Conservation (phyloP, 2,797 vertebrate genomes). For the Sebastes itinus region DNA sequence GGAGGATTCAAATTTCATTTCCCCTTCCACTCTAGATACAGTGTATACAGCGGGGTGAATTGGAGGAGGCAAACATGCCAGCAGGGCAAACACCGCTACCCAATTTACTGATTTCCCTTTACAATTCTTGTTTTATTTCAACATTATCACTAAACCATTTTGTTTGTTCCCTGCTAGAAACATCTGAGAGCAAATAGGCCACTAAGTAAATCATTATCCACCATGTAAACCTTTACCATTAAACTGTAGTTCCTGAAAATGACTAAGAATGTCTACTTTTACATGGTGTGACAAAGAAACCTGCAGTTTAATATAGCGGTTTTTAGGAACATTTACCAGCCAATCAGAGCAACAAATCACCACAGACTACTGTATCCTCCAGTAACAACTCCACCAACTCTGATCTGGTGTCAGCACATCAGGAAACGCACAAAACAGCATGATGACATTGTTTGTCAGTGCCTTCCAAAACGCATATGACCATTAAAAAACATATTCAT, state of each 20-base stretch:
- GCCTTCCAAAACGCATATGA: neutral
- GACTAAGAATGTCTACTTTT: neutral
- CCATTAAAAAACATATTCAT: neutral
- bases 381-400: neutral
- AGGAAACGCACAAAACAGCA: neutral
- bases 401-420: neutral
- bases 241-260: neutral
- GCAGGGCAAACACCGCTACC: conserved; percentile 8
- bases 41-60: conserved; percentile 10
- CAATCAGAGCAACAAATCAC: neutral
- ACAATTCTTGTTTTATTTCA: conserved; percentile 4
- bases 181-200: neutral
- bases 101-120: conserved; percentile 19
- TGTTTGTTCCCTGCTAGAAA: neutral
- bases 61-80: conserved; percentile 4
- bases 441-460: neutral
- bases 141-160: neutral
- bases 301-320: neutral
- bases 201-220: neutral
- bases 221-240: neutral
- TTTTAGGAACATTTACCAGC: neutral
- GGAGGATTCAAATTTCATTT: conserved; percentile 53
- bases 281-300: neutral
- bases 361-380: neutral
- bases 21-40: conserved; percentile 25